These are phyloP conservation scores for Trachelus tabidus DNA, from an alignment of 2,888 invertebrate species.

Conservation along the genomic window DNA sequence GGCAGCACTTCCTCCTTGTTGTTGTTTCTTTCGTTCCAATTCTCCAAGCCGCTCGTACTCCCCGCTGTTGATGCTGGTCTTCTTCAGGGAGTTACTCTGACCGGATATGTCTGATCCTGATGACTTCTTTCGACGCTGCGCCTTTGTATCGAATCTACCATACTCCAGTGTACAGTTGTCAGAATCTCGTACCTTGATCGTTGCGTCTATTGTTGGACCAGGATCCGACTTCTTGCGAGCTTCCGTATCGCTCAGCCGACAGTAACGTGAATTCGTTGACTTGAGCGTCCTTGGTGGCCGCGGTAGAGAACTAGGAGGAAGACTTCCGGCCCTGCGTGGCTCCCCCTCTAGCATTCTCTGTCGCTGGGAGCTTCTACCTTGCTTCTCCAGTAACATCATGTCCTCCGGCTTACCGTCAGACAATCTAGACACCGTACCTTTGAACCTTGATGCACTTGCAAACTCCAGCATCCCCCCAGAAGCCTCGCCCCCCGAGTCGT, in stretches of 20 bases:
- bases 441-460: slow-evolving; percentile 48
- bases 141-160: slow-evolving; percentile 54
- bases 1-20: slow-evolving; percentile 46
- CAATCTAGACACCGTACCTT: slow-evolving; percentile 52
- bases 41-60: slow-evolving; percentile 76
- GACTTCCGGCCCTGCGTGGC: slow-evolving; percentile 67
- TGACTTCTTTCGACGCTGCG: slow-evolving; percentile 54
- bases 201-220: slow-evolving; percentile 40
- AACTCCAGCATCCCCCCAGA: slow-evolving; percentile 64
- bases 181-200: slow-evolving; percentile 63
- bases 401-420: slow-evolving; percentile 73
- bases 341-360: slow-evolving; percentile 73
- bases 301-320: slow-evolving; percentile 80
- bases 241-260: slow-evolving; percentile 60
- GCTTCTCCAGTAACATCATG: slow-evolving; percentile 80
- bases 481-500: slow-evolving; percentile 52
- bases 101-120: slow-evolving; percentile 39
- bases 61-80: slow-evolving; percentile 57
- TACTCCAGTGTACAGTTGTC: slow-evolving; percentile 58
- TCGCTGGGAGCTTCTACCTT: slow-evolving; percentile 81
- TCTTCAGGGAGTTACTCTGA: slow-evolving; percentile 40
- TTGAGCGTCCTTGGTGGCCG: slow-evolving; percentile 74
- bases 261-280: slow-evolving; percentile 56
- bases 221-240: slow-evolving; percentile 61
- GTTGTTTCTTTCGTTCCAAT: slow-evolving; percentile 64